Conservation (phyloP, 2,888 invertebrate species). For the Encarsia formosa region DNA sequence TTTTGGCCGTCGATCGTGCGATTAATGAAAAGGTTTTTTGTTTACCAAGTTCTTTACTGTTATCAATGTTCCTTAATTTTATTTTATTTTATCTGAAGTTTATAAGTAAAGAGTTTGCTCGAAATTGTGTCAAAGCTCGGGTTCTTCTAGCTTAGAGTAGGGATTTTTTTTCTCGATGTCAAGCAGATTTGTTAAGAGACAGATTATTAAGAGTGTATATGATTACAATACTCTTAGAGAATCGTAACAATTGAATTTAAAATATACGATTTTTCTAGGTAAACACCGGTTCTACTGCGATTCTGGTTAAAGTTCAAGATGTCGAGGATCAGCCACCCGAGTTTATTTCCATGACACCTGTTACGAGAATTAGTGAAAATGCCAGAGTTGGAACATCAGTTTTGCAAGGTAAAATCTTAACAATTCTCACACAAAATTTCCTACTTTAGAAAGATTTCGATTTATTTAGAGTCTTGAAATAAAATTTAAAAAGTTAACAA, state of each 20-base stretch:
- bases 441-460: background rate
- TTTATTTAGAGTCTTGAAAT: background rate
- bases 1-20: constrained; percentile 80
- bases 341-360: constrained; percentile 80
- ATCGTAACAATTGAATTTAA: too few species aligned
- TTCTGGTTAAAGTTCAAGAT: constrained; percentile 82
- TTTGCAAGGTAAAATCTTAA: constrained; percentile 65
- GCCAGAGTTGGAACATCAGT: constrained; percentile 77
- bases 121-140: too few species aligned
- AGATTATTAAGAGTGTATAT: too few species aligned
- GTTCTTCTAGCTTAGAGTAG: too few species aligned
- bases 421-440: background rate
- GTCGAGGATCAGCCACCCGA: constrained; percentile 90
- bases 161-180: too few species aligned
- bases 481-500: too few species aligned
- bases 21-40: constrained; percentile 51
- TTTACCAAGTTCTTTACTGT: too few species aligned
- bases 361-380: constrained; percentile 85
- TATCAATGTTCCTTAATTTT: too few species aligned
- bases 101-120: too few species aligned
- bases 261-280: constrained; percentile 67
- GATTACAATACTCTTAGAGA: too few species aligned
- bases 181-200: too few species aligned
- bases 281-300: constrained; percentile 87
- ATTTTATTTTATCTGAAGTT: too few species aligned